Evolutionary conservation across 2,797 vertebrate genomes (phyloP), one percentile per base, ranked within the genome.

Genomic region (Numenius phaeopus): DNA sequence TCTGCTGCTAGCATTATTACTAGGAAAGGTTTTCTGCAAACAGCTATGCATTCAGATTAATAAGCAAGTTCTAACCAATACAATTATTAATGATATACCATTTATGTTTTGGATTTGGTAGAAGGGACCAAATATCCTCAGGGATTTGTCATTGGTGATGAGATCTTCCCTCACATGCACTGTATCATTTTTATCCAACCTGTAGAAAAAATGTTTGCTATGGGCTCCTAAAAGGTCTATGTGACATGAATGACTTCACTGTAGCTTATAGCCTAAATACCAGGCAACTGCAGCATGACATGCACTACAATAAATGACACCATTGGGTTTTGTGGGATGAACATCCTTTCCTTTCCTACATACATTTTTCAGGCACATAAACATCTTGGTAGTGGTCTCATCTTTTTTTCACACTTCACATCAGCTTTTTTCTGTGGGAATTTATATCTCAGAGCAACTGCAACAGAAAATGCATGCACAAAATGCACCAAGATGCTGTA

Each of bases 321-420:
- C 0, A 2, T 7, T 83, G 9, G 2, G 37, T 69, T 44, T n/a
- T 40, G 18, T 16, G 23, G 19, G 8, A 20, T 2, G 10, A 75
- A 58, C 1, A 1, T 49, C 3, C 3, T 3, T 90, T 65, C 21
- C 3, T n/a, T 40, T 44, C 29, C 12, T 76, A 23, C 6, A 30
- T 11, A 16, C 1, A 5, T 10, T 73, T 77, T 50, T 79, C 37
- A 58, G 42, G 14, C 20, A 72, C 4, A 57, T 5, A 67, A n/a
- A 62, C 14, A 54, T 50, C 19, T 75, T 85, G 24, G 15, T 42
- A 65, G 5, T 19, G 7, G 4, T 62, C 17, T 91, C 13, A 29
- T 37, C 27, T 87, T 44, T 76, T 65, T 21, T 3, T 2, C 11
- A 52, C 23, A n/a, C 9, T 58, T 79, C 69, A 37, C 5, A 44